Evolutionary conservation across 2,113 vertebrate species (phyloP), one percentile per base, ranked within the genome.

Genomic region (Pheucticus melanocephalus): DNA sequence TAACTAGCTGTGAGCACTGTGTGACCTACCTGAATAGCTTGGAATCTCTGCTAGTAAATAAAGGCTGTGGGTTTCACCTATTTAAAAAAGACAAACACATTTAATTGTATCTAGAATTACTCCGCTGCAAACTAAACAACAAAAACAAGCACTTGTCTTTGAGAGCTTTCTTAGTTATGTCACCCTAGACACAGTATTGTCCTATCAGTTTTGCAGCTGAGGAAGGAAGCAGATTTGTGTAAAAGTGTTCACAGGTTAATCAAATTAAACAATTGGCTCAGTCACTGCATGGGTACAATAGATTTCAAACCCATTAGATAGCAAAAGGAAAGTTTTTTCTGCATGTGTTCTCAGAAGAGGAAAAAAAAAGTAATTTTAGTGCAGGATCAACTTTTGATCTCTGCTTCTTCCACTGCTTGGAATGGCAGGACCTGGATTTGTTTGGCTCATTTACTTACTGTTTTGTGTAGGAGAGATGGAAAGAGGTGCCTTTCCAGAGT

Each of bases 21-120:
- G 1, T 87, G 78, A 96, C 79, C 91, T 91, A 71, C 0, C 0
- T 54, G 75, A 72, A 65, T 21, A 95, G 28, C 35, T 10, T 78
- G 21, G 16, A 88, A 79, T 61, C 11, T 63, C 65, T 91, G 93
- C 75, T 93, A 82, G 60, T 69, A 33, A 45, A 65, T 92, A 87
- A 96, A 89, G 81, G 85, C 87, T 94, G 83, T 87, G 95, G 65
- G 94, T 97, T 97, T 97, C 84, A 93, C 44, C 69, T 77, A 33
- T 91, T 96, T 96, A 94, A 95, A 97, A 69, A 94, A 95, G 71
- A 94, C 33, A 75, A 94, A 95, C 72, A 95, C 80, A 85, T 93
- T 17, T 79, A 93, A 86, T 68, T 81, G n/a, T 91, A 92, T 68
- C 54, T 85, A 82, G 66, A 96, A 95, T 95, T 57, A 89, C n/a